phyloP scores from a whole-genome alignment of 2,888 invertebrate genomes.

The Aquatica leii region DNA sequence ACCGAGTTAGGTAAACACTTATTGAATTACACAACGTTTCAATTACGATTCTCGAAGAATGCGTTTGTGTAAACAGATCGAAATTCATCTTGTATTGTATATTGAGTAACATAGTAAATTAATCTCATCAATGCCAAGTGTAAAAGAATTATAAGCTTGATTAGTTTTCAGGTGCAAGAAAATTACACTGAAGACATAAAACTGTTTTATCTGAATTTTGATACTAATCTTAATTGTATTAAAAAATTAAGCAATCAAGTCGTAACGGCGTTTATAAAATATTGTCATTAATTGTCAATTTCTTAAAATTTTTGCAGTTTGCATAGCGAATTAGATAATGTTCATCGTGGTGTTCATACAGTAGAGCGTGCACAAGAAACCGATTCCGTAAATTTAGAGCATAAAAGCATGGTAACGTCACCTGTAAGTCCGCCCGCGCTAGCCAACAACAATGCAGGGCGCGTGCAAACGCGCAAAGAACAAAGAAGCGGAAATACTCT shows the following conservation, averaged over 20 bases:
- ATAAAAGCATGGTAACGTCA: constrained; percentile 60
- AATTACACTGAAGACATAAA: constrained; percentile 4
- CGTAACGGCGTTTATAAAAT: too few species aligned
- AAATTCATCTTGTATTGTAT: too few species aligned
- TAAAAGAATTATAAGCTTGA: background rate
- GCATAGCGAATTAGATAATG: constrained; percentile 58
- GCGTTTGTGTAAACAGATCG: background rate
- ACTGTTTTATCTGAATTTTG: constrained; percentile 9
- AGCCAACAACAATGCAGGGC: constrained; percentile 59
- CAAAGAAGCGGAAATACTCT: constrained; percentile 89
- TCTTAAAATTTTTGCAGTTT: constrained; percentile 49
- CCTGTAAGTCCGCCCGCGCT: constrained; percentile 58
- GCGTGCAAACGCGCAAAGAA: constrained; percentile 81
- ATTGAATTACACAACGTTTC: background rate
- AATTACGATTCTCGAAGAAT: too few species aligned
- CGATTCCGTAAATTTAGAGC: constrained; percentile 58
- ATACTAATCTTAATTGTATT: background rate
- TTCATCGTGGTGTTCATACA: constrained; percentile 52
- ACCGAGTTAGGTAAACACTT: background rate
- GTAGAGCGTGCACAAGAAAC: constrained; percentile 60
- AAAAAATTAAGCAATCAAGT: too few species aligned
- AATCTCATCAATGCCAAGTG: too few species aligned
- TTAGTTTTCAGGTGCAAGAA: background rate
- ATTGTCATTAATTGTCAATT: too few species aligned
- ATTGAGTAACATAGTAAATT: too few species aligned